A percentile compares a stretch with the other conserved stretches of the same genome.
phyloP scores from a whole-genome alignment of 2,888 invertebrate species.

The Calliphora vomitoria region DNA sequence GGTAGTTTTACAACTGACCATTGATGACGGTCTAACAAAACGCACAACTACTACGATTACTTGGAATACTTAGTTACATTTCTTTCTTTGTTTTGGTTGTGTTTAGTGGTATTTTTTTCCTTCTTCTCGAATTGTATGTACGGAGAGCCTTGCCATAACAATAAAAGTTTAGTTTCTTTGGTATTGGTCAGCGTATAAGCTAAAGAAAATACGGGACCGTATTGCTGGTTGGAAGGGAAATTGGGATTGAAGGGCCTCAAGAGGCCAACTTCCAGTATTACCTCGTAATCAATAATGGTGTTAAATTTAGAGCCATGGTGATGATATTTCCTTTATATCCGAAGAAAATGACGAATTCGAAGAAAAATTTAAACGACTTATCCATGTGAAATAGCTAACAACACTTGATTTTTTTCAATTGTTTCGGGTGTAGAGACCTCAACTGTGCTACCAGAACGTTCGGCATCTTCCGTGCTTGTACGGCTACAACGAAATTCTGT shows the following conservation, averaged over 20 bases:
- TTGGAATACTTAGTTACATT: slow-evolving; percentile 47
- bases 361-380: too few relatives aligned
- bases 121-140: slow-evolving; percentile 36
- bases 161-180: slow-evolving; percentile 53
- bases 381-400: too few relatives aligned
- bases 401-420: too few relatives aligned
- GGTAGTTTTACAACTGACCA: slow-evolving; percentile 83
- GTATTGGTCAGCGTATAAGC: slow-evolving; percentile 48
- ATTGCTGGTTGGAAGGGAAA: background rate
- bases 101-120: slow-evolving; percentile 38
- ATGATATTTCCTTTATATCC: too few relatives aligned
- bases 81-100: slow-evolving; percentile 64
- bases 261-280: too few relatives aligned
- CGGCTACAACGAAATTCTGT: too few relatives aligned
- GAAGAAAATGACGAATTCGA: too few relatives aligned
- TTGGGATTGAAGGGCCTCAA: background rate
- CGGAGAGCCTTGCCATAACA: slow-evolving; percentile 62
- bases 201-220: slow-evolving; percentile 8
- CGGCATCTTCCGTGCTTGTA: too few relatives aligned
- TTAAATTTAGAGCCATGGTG: too few relatives aligned
- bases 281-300: too few relatives aligned
- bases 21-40: slow-evolving; percentile 72
- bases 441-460: too few relatives aligned
- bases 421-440: too few relatives aligned
- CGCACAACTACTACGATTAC: slow-evolving; percentile 67